A percentile compares a stretch with the other conserved stretches of the same genome.
phyloP scores from a whole-genome alignment of 2,888 invertebrate species.

The Xylota sylvarum region DNA sequence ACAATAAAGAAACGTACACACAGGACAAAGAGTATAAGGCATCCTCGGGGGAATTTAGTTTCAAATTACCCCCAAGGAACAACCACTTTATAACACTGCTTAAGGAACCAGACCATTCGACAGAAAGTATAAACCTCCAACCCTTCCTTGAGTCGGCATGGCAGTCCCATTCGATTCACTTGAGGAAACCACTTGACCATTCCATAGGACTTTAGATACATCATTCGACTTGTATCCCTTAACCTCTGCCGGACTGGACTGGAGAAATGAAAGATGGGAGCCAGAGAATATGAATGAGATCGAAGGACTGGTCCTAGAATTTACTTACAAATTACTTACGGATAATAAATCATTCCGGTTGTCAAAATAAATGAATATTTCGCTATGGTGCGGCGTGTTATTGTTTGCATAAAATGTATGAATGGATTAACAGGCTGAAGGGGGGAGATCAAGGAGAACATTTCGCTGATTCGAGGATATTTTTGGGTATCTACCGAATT shows the following conservation, averaged over 20 bases:
- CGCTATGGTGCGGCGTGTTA: constrained; percentile 66
- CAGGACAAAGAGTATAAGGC: neutral
- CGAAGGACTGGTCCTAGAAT: constrained; percentile 66
- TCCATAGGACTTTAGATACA: constrained; percentile 39
- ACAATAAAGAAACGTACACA: constrained; percentile 41
- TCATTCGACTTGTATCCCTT: constrained; percentile 55
- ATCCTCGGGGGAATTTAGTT: constrained; percentile 70
- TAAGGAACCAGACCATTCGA: too few relatives aligned
- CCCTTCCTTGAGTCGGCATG: constrained; percentile 37
- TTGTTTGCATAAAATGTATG: constrained; percentile 73
- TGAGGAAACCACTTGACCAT: constrained; percentile 73
- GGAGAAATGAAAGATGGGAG: constrained; percentile 18
- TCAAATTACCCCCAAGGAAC: constrained; percentile 70
- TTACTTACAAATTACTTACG: constrained; percentile 81
- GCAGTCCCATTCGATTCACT: constrained; percentile 71
- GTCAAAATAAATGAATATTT: constrained; percentile 82
- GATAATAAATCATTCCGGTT: constrained; percentile 84
- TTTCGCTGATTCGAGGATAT: constrained; percentile 59
- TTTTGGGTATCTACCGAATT: constrained; percentile 30
- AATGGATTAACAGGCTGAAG: constrained; percentile 42
- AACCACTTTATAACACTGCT: constrained; percentile 52
- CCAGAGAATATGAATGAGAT: constrained; percentile 58
- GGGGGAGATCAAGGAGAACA: neutral
- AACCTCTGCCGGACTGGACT: constrained; percentile 29
- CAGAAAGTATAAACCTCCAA: constrained; percentile 59